Base-by-base conservation (phyloP, 2,888 invertebrate genomes). In the Drosophila flavopinicola region DNA sequence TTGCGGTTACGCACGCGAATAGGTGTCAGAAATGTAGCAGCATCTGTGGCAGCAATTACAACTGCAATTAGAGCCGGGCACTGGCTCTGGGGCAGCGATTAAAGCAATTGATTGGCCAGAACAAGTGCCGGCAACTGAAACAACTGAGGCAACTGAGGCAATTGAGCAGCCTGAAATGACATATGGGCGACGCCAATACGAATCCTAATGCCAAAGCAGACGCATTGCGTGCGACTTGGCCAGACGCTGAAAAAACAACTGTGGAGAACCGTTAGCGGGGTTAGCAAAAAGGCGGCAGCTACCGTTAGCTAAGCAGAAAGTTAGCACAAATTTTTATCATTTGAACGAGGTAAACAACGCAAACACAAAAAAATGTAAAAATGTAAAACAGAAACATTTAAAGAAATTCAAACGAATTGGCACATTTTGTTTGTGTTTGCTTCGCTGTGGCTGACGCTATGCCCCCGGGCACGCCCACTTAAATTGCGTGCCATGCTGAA, bases 401-500 rank as follows among this genome's bases (percentile, higher is more conserved):
- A 72, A 87, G 84, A 86, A 87, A 80, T 84, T 80, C 88, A 87
- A 80, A 83, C 80, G 84, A 86, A 87, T 87, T 82, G 74, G 74
- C 78, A 75, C 78, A 75, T 74, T 71, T 68, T 77, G 59, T 76
- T 63, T 71, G 59, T 39, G 35, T 29, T 39, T 27, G n/a, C 32
- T 37, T 47, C n/a, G 33, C 35, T 58, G 53, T 32, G 49, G 47
- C 49, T 54, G 83, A 56, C 58, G 60, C 58, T 75, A 47, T 63
- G 75, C 86, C 85, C 65, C 64, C 51, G 66, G 84, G 85, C 77
- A 85, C 83, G 83, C 83, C 89, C 90, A 90, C 90, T 89, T 90
- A 89, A 90, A 89, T 89, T 89, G 89, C 90, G 90, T 89, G 89
- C 85, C 77, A 84, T 77, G 78, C 65, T 75, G 77, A 76, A 89